Conservation (phyloP, 2,113 vertebrate species). For the Capra hircus region DNA sequence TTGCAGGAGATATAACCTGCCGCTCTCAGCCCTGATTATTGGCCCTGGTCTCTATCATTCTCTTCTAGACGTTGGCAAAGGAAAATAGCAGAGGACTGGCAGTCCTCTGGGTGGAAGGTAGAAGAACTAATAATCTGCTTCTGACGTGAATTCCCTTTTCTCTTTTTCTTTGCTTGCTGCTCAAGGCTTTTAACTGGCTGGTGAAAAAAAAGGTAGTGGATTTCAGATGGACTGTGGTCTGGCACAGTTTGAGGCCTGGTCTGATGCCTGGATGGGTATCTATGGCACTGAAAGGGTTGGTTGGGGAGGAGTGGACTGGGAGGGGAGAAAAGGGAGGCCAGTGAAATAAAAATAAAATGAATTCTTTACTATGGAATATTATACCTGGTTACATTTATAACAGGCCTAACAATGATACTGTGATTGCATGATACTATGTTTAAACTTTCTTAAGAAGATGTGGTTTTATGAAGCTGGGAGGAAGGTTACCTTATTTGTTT, state of each 20-base stretch:
- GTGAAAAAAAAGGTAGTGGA: conserved; percentile 18
- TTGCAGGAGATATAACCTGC: not conserved
- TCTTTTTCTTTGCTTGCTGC: not conserved
- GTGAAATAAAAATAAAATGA: conserved; percentile 20
- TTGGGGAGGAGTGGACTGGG: not conserved
- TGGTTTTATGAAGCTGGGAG: not conserved
- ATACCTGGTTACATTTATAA: not conserved
- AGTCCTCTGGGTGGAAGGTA: conserved; percentile 26
- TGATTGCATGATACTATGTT: not conserved
- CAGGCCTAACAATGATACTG: not conserved
- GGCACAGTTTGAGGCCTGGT: conserved; percentile 11
- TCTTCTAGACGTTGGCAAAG: not conserved
- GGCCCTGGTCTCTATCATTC: not conserved
- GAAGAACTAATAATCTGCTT: not conserved
- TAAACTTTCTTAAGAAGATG: not conserved
- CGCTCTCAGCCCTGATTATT: not conserved
- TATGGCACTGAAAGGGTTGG: not conserved
- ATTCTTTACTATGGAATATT: not conserved
- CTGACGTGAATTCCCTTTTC: conserved; percentile 39
- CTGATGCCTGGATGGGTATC: conserved; percentile 39
- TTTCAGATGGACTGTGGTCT: conserved; percentile 49
- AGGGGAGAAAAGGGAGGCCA: not conserved
- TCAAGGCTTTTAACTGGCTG: conserved; percentile 43
- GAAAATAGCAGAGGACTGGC: not conserved
- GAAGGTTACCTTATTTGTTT: not conserved